Conservation (phyloP, 2,113 vertebrate genomes). For the Oenanthe melanoleuca region DNA sequence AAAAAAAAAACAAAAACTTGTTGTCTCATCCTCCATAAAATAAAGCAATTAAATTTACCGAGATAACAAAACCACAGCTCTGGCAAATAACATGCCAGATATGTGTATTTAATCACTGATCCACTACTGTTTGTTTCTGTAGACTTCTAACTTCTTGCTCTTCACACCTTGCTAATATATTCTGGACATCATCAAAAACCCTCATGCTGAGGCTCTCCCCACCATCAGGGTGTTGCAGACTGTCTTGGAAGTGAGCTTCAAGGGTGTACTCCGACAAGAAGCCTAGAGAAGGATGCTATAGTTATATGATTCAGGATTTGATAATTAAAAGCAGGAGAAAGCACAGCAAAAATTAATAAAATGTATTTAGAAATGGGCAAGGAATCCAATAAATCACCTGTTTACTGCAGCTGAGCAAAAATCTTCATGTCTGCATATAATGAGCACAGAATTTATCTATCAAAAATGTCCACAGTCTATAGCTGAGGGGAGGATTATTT, state of each 20-base stretch:
- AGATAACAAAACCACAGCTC: not conserved
- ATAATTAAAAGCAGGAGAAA: not conserved
- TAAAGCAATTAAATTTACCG: not conserved
- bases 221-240: not conserved
- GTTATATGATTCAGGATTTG: not conserved
- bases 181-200: not conserved
- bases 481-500: not conserved
- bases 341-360: not conserved
- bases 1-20: not conserved
- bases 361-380: not conserved
- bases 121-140: not conserved
- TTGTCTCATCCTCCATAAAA: not conserved
- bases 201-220: not conserved
- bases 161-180: not conserved
- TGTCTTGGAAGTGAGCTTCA: not conserved
- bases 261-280: not conserved
- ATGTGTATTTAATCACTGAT: not conserved
- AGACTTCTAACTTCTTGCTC: not conserved
- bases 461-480: not conserved
- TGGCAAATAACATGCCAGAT: not conserved
- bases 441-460: not conserved
- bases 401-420: not conserved
- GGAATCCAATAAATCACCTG: not conserved
- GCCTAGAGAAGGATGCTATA: not conserved
- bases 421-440: not conserved